Conservation (phyloP, 2,888 invertebrate species). For the Trissonchulus sp. region DNA sequence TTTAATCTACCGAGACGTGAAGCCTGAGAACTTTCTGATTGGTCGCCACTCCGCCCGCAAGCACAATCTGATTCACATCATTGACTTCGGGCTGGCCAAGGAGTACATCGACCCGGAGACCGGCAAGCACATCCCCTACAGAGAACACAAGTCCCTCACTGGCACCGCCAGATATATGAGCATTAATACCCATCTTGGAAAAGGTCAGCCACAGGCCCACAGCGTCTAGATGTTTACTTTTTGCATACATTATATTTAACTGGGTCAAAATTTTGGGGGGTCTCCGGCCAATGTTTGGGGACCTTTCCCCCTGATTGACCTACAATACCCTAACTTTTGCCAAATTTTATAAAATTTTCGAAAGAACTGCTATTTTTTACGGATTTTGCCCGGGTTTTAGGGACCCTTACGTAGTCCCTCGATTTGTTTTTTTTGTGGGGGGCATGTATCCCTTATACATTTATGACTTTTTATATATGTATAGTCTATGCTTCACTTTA, state of each 20-base stretch:
- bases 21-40: conserved; percentile 99
- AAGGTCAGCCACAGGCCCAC: conserved; percentile 62
- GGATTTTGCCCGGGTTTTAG: too few species aligned
- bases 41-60: conserved; percentile 91
- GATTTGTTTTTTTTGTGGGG: too few species aligned
- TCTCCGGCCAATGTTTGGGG: too few species aligned
- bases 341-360: too few species aligned
- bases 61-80: conserved; percentile 98
- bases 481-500: too few species aligned
- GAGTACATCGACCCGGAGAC: conserved; percentile 99
- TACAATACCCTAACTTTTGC: too few species aligned
- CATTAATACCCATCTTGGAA: conserved; percentile 99
- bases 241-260: conserved; percentile 27
- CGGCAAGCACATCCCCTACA: conserved; percentile 99
- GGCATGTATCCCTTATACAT: too few species aligned
- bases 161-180: conserved; percentile 99
- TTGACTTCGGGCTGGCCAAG: conserved; percentile 99
- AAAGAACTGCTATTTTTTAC: too few species aligned
- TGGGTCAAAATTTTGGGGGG: background rate
- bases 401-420: too few species aligned
- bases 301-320: too few species aligned
- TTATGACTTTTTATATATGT: too few species aligned
- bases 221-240: too few species aligned
- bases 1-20: conserved; percentile 97
- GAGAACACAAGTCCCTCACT: conserved; percentile 99